phyloP scores from a whole-genome alignment of 2,113 vertebrate species.

The Anolis carolinensis region DNA sequence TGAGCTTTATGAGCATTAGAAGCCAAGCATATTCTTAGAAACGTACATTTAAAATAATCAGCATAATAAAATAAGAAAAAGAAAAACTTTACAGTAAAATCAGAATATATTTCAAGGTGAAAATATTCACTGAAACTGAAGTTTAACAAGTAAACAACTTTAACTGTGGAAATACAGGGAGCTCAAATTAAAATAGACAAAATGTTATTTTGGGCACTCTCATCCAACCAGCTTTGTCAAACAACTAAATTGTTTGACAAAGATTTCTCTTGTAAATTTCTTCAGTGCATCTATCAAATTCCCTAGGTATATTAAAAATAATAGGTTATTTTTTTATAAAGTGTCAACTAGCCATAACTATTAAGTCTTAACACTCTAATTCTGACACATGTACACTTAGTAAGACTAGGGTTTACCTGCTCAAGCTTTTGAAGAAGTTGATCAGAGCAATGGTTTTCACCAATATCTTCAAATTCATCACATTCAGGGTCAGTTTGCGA shows the following conservation, averaged over 20 bases:
- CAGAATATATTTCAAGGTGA: background rate
- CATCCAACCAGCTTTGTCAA: too few relatives aligned
- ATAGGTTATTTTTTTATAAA: background rate
- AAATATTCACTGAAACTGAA: background rate
- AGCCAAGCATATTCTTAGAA: conserved; percentile 19
- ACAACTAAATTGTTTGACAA: too few relatives aligned
- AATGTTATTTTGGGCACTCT: background rate
- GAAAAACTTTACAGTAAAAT: background rate
- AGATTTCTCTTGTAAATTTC: too few relatives aligned
- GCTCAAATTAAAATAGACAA: background rate
- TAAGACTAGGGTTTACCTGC: conserved; percentile 75
- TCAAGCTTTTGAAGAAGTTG: conserved; percentile 84
- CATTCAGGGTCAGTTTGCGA: conserved; percentile 37
- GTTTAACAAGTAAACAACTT: background rate
- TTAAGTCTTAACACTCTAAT: background rate
- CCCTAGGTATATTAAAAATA: too few relatives aligned
- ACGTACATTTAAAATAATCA: background rate
- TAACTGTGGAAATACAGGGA: background rate
- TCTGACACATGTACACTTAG: too few relatives aligned
- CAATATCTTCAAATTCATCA: conserved; percentile 42
- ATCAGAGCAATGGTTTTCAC: conserved; percentile 62
- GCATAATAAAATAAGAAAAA: conserved; percentile 3
- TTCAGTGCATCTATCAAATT: too few relatives aligned
- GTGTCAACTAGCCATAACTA: background rate
- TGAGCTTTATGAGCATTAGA: conserved; percentile 80